A percentile compares a stretch with the other conserved stretches of the same genome.
Conservation (phyloP, 2,797 vertebrate genomes). For the Acanthurus lineatus region DNA sequence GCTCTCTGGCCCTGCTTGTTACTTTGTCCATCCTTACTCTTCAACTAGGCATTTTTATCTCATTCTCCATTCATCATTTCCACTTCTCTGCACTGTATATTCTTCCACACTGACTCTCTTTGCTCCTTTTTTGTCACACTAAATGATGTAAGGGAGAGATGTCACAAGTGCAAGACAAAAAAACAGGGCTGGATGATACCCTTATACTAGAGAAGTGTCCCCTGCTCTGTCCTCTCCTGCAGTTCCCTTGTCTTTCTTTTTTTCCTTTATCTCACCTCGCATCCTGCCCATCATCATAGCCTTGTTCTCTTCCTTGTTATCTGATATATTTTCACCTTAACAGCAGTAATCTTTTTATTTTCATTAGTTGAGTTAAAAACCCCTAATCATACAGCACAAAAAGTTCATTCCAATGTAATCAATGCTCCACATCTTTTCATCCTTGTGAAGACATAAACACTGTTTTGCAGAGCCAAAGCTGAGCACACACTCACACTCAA, state of each 20-base stretch:
- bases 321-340: too few relatives aligned
- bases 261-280: neutral
- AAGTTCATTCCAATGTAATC: neutral
- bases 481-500: neutral
- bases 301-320: neutral
- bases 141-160: slow-evolving; percentile 17
- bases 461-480: neutral
- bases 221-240: neutral
- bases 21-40: slow-evolving; percentile 26
- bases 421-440: neutral
- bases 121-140: slow-evolving; percentile 25
- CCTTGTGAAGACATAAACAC: neutral
- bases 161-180: slow-evolving; percentile 14
- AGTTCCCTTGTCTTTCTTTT: neutral
- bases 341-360: too few relatives aligned
- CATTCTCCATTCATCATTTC: slow-evolving; percentile 45
- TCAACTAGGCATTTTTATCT: slow-evolving; percentile 37
- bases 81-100: slow-evolving; percentile 11
- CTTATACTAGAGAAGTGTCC: neutral
- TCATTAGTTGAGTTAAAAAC: too few relatives aligned
- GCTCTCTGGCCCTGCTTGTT: slow-evolving; percentile 30
- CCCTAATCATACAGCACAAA: neutral
- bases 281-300: neutral
- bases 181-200: neutral
- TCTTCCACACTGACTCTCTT: neutral